phyloP scores from a whole-genome alignment of 2,888 invertebrate genomes.

The Tenthredo distinguenda region DNA sequence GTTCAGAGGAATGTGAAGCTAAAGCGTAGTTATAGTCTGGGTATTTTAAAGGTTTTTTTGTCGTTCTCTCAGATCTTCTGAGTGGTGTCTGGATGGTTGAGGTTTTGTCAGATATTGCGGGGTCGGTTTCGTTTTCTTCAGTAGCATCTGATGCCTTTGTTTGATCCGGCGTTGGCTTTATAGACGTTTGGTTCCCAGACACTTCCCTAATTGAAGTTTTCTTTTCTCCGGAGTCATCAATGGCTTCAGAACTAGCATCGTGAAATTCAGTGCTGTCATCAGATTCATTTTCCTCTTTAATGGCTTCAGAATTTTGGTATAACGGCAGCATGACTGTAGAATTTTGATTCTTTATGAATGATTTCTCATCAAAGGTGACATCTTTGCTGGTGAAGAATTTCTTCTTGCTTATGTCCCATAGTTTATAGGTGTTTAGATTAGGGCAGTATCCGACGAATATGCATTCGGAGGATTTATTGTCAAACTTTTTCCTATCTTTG shows the following conservation, averaged over 20 bases:
- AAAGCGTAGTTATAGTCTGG: not conserved
- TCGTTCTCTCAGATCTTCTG: slow-evolving; percentile 15
- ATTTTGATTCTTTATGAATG: not conserved
- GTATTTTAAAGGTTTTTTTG: slow-evolving; percentile 28
- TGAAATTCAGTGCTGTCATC: slow-evolving; percentile 14
- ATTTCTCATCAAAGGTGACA: slow-evolving; percentile 7
- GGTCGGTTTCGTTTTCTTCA: slow-evolving; percentile 3
- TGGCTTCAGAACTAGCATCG: slow-evolving; percentile 18
- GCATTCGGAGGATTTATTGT: slow-evolving; percentile 54
- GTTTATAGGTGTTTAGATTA: not conserved
- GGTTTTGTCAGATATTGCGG: not conserved
- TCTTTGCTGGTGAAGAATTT: slow-evolving; percentile 6
- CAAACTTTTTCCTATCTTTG: slow-evolving; percentile 53
- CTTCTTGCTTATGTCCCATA: not conserved
- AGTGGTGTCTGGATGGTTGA: not conserved
- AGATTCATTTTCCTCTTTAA: not conserved
- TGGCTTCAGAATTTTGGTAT: not conserved
- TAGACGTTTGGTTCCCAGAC: not conserved
- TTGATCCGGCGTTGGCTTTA: not conserved
- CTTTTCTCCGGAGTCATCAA: not conserved
- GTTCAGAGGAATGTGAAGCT: not conserved
- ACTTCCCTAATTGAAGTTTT: slow-evolving; percentile 4
- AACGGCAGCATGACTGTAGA: not conserved
- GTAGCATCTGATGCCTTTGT: not conserved
- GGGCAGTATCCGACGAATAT: slow-evolving; percentile 53